phyloP scores from a whole-genome alignment of 2,797 vertebrate species.

The Melanotaenia parkinsoni region DNA sequence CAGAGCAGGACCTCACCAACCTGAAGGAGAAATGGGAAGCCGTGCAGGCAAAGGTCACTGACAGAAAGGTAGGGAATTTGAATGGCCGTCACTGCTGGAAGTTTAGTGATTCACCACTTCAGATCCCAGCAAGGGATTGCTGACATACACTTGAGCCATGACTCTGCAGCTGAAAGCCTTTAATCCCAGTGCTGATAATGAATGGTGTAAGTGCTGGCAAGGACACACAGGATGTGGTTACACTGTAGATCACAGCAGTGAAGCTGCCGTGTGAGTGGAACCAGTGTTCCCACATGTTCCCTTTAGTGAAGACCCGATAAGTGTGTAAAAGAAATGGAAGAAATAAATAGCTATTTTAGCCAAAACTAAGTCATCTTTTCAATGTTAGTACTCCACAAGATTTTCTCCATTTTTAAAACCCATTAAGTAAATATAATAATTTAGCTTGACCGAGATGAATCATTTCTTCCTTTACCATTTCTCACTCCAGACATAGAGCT shows the following conservation, averaged over 20 bases:
- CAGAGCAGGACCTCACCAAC: constrained; percentile 92
- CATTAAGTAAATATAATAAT: constrained; percentile 24
- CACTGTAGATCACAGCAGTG: constrained; percentile 45
- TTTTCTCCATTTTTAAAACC: constrained; percentile 27
- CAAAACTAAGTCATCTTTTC: neutral
- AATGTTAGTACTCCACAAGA: neutral
- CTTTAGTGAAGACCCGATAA: constrained; percentile 36
- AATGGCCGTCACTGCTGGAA: constrained; percentile 20
- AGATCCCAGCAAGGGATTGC: constrained; percentile 36
- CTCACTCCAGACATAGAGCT: constrained; percentile 58
- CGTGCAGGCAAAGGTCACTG: constrained; percentile 90
- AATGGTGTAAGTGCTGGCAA: constrained; percentile 57
- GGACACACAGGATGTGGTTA: constrained; percentile 68
- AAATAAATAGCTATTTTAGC: constrained; percentile 22
- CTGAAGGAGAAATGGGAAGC: constrained; percentile 96
- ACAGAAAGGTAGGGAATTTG: constrained; percentile 89
- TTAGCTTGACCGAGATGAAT: constrained; percentile 1
- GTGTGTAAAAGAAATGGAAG: constrained; percentile 28
- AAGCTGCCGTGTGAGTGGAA: constrained; percentile 43
- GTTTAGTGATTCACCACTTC: constrained; percentile 45
- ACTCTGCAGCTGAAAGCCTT: constrained; percentile 47
- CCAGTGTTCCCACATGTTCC: constrained; percentile 34
- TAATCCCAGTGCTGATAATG: constrained; percentile 61
- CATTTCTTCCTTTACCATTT: neutral
- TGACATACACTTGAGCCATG: constrained; percentile 46